Evolutionary conservation across 1,140 invertebrate species (phyloP).

Genomic region (Nebria ingens): DNA sequence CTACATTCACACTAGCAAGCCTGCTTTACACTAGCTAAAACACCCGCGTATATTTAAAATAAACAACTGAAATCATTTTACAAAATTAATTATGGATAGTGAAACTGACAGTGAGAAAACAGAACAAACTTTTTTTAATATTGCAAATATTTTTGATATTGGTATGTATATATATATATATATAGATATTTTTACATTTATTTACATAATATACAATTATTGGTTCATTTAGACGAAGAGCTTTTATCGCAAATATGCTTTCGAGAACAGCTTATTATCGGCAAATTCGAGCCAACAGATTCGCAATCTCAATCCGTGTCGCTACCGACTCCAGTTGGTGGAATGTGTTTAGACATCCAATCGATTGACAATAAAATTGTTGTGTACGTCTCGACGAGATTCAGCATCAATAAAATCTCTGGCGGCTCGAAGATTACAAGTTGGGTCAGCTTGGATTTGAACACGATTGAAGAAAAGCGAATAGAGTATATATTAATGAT

Average conservation of each 20-base stretch:
- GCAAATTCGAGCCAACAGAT: conserved; percentile 19
- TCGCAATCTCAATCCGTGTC: background rate
- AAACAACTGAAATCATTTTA: too few species aligned
- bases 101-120: too few species aligned
- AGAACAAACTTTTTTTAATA: too few species aligned
- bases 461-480: conserved; percentile 46
- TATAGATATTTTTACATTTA: background rate
- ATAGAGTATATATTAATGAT: conserved; percentile 33
- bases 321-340: conserved; percentile 22
- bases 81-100: too few species aligned
- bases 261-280: conserved; percentile 24
- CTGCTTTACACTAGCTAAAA: too few species aligned
- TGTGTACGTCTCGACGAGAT: conserved; percentile 41
- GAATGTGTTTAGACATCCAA: conserved; percentile 25
- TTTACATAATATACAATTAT: background rate
- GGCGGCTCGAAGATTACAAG: conserved; percentile 40
- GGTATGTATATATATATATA: too few species aligned
- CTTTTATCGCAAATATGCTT: conserved; percentile 28
- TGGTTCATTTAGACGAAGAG: conserved; percentile 26
- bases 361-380: conserved; percentile 32
- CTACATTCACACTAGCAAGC: too few species aligned
- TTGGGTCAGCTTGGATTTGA: conserved; percentile 41
- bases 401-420: conserved; percentile 38
- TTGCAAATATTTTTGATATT: too few species aligned
- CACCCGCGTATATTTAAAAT: too few species aligned